A percentile compares a stretch with the other conserved stretches of the same genome.
phyloP scores from a whole-genome alignment of 2,888 invertebrate species.

The Copidosoma aretas region DNA sequence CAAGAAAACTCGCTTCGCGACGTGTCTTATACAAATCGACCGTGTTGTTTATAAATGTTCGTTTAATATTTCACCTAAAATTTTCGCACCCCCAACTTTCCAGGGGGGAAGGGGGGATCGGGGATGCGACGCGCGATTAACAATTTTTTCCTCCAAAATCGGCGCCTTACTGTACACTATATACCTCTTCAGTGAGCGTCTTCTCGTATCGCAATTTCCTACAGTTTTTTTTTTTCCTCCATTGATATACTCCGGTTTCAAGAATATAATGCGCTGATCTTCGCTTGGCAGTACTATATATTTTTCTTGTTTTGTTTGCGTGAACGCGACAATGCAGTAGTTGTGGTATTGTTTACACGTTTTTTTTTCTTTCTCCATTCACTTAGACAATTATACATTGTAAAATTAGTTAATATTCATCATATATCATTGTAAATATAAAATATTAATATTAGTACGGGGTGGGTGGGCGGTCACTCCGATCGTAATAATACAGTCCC shows the following conservation, averaged over 20 bases:
- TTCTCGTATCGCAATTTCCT: not conserved
- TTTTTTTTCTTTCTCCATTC: constrained; percentile 44
- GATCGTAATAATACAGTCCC: constrained; percentile 58
- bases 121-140: too few relatives aligned
- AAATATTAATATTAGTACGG: constrained; percentile 48
- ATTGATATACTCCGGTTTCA: constrained; percentile 25
- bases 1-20: not conserved
- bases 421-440: constrained; percentile 41
- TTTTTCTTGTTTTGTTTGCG: constrained; percentile 15
- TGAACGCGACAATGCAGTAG: constrained; percentile 63
- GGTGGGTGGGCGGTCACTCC: constrained; percentile 62
- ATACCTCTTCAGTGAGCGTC: not conserved
- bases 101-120: too few relatives aligned
- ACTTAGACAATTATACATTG: constrained; percentile 46
- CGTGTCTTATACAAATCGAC: not conserved
- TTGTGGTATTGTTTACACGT: constrained; percentile 48
- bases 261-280: constrained; percentile 51
- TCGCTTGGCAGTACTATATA: constrained; percentile 58
- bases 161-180: too few relatives aligned
- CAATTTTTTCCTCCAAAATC: too few relatives aligned
- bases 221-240: too few relatives aligned
- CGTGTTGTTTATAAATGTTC: not conserved
- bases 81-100: not conserved
- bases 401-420: constrained; percentile 40
- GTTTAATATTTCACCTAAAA: not conserved